phyloP scores from a whole-genome alignment of 2,888 invertebrate species.

The Sycophila texana region DNA sequence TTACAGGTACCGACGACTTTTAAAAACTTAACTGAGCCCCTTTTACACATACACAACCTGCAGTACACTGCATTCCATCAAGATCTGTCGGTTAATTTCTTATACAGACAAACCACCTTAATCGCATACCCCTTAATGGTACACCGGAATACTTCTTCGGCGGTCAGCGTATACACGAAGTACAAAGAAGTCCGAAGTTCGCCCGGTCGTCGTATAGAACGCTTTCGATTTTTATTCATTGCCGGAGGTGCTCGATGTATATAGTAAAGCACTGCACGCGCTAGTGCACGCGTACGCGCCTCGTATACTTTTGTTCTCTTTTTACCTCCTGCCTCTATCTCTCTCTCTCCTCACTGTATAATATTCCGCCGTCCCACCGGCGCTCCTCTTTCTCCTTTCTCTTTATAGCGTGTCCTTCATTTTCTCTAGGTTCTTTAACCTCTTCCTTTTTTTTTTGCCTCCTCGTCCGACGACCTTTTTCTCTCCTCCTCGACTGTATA shows the following conservation, averaged over 20 bases:
- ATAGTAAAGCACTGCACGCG: not conserved
- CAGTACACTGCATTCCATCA: no score
- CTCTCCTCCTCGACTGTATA: not conserved
- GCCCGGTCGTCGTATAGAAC: not conserved
- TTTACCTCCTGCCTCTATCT: slow-evolving; percentile 21
- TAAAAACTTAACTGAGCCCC: no score
- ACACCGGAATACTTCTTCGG: no score
- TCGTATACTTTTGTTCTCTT: slow-evolving; percentile 38
- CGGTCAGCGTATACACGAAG: no score
- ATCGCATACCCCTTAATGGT: no score
- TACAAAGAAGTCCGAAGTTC: not conserved
- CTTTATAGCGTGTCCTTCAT: slow-evolving; percentile 48
- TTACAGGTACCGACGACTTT: no score
- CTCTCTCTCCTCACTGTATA: no score
- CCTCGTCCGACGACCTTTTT: not conserved
- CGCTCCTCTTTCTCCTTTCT: slow-evolving; percentile 46
- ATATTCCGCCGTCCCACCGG: not conserved
- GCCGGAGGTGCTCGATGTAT: not conserved
- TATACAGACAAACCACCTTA: no score
- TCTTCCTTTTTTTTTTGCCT: slow-evolving; percentile 28
- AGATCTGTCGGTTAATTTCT: no score
- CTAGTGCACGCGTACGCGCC: not conserved
- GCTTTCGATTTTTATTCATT: slow-evolving; percentile 2
- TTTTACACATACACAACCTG: no score
- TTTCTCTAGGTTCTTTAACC: slow-evolving; percentile 43